Percentiles rank a stretch among this genome's conserved stretches.
Conservation (phyloP, 2,113 vertebrate genomes). For the Beaufortia kweichowensis region DNA sequence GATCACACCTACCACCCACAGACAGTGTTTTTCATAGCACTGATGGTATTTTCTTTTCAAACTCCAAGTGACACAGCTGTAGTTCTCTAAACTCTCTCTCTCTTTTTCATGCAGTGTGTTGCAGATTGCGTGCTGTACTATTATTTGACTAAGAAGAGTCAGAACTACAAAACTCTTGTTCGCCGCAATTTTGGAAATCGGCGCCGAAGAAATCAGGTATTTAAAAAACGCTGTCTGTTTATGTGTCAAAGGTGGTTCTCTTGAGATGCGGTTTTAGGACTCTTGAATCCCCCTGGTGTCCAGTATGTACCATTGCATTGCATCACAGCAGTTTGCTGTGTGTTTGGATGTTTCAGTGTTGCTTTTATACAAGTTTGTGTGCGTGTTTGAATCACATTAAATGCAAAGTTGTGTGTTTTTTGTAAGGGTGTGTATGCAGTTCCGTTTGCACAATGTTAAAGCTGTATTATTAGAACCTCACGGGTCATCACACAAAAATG, state of each 20-base stretch:
- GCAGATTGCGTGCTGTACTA: conserved; percentile 97
- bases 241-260: neutral
- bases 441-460: conserved; percentile 1
- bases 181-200: conserved; percentile 93
- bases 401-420: conserved; percentile 19
- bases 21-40: neutral
- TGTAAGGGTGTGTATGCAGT: conserved; percentile 13
- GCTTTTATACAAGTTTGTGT: neutral
- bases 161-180: conserved; percentile 96
- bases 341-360: neutral
- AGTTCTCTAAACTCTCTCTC: conserved; percentile 2
- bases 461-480: neutral
- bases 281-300: conserved; percentile 50
- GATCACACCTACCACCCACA: neutral
- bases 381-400: neutral
- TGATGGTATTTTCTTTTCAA: conserved; percentile 1
- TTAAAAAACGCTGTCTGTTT: neutral
- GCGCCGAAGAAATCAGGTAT: conserved; percentile 93
- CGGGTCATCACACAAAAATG: conserved; percentile 44
- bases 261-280: neutral
- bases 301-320: neutral
- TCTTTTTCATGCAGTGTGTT: conserved; percentile 82
- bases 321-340: too few species aligned
- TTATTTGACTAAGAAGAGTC: conserved; percentile 99
- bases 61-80: neutral